phyloP scores from a whole-genome alignment of 1,140 invertebrate genomes.

The Palaemon carinicauda region DNA sequence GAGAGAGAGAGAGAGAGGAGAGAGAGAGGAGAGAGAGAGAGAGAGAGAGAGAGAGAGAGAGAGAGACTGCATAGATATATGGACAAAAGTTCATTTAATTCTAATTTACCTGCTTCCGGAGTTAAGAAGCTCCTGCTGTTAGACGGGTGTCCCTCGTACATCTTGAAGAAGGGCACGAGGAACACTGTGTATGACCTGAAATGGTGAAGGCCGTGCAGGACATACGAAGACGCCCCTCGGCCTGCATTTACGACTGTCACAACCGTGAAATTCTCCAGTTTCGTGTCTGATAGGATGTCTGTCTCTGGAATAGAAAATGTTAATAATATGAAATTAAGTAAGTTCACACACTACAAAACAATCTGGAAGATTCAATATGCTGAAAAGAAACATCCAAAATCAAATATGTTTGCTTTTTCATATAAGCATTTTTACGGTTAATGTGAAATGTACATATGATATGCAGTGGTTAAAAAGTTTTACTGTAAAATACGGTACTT shows the following conservation, averaged over 20 bases:
- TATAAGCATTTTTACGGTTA: too few relatives aligned
- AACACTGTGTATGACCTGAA: slow-evolving; percentile 81
- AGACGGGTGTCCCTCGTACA: slow-evolving; percentile 78
- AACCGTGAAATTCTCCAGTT: slow-evolving; percentile 29
- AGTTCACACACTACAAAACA: too few relatives aligned
- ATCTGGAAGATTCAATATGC: too few relatives aligned
- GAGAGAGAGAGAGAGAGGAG: neutral
- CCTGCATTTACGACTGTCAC: slow-evolving; percentile 53
- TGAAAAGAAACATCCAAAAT: too few relatives aligned
- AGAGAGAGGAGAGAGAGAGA: too few relatives aligned
- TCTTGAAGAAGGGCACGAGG: slow-evolving; percentile 80
- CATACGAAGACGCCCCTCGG: slow-evolving; percentile 42
- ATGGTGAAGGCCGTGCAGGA: slow-evolving; percentile 74
- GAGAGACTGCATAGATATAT: too few relatives aligned
- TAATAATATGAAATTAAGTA: neutral
- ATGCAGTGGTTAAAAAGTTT: too few relatives aligned
- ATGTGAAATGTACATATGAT: too few relatives aligned
- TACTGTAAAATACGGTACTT: too few relatives aligned
- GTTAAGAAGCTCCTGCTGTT: slow-evolving; percentile 78
- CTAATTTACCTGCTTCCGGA: slow-evolving; percentile 75
- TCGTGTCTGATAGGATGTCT: neutral
- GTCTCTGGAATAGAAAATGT: neutral
- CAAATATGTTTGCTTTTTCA: too few relatives aligned
- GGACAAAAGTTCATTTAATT: too few relatives aligned
- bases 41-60: neutral